Evolutionary conservation across 2,797 vertebrate genomes (phyloP).

Genomic region (Eleutherodactylus coqui): DNA sequence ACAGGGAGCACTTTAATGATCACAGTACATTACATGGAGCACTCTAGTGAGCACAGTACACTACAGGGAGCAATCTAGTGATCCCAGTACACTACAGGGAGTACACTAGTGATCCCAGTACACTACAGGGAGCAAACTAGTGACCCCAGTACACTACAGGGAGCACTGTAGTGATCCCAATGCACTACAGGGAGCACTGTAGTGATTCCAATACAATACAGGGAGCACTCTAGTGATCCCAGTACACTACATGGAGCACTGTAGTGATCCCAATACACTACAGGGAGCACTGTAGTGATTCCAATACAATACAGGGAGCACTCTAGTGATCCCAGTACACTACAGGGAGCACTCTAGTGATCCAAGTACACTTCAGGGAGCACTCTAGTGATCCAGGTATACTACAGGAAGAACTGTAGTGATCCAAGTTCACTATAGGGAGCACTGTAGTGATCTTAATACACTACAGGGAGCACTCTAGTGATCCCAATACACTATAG

Average conservation of each 20-base stretch:
- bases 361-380: not conserved
- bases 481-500: not conserved
- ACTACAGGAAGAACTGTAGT: not conserved
- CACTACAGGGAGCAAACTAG: not conserved
- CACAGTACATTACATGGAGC: not conserved
- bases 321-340: not conserved
- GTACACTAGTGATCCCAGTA: not conserved
- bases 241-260: not conserved
- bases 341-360: not conserved
- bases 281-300: not conserved
- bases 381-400: not conserved
- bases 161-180: not conserved
- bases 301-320: not conserved
- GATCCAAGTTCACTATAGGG: not conserved
- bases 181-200: not conserved
- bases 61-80: not conserved
- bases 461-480: not conserved
- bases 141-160: not conserved
- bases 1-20: not conserved
- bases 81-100: not conserved
- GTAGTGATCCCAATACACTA: not conserved
- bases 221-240: not conserved
- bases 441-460: not conserved
- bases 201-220: not conserved
- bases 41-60: not conserved